Evolutionary conservation across 2,888 invertebrate genomes (phyloP).

Genomic region (Papilio gigon): DNA sequence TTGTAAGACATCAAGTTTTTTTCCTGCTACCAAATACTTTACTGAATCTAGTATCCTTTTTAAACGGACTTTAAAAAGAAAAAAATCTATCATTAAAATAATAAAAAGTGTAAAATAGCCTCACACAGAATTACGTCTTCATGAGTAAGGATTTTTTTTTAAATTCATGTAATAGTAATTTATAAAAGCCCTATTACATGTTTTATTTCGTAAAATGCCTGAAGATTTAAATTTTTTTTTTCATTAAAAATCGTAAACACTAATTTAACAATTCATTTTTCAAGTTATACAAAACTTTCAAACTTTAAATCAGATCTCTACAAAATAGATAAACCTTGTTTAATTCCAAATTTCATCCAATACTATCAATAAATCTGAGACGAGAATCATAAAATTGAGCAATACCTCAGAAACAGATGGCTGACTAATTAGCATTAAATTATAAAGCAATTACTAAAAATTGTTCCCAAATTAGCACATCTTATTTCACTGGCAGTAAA

Average conservation of each 20-base stretch:
- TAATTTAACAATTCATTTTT: too few relatives aligned
- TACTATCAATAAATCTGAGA: neutral
- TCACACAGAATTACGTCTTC: too few relatives aligned
- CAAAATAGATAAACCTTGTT: neutral
- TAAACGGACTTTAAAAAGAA: neutral
- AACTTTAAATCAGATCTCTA: too few relatives aligned
- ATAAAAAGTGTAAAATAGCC: too few relatives aligned
- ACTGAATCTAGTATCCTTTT: neutral
- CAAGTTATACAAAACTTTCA: too few relatives aligned
- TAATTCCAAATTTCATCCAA: neutral
- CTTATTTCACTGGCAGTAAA: neutral
- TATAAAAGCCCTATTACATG: too few relatives aligned
- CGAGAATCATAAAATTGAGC: neutral
- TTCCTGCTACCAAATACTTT: neutral
- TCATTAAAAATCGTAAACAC: too few relatives aligned
- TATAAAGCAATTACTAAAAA: neutral
- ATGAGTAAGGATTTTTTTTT: too few relatives aligned
- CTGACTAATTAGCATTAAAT: neutral
- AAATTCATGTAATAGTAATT: too few relatives aligned
- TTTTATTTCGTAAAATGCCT: too few relatives aligned
- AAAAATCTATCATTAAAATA: too few relatives aligned
- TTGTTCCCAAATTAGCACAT: neutral
- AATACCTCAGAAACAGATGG: neutral
- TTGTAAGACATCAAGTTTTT: neutral
- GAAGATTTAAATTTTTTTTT: too few relatives aligned